Evolutionary conservation across 2,113 vertebrate genomes (phyloP), one percentile per base, ranked within the genome.

Genomic region (Pachycephala philippinensis): DNA sequence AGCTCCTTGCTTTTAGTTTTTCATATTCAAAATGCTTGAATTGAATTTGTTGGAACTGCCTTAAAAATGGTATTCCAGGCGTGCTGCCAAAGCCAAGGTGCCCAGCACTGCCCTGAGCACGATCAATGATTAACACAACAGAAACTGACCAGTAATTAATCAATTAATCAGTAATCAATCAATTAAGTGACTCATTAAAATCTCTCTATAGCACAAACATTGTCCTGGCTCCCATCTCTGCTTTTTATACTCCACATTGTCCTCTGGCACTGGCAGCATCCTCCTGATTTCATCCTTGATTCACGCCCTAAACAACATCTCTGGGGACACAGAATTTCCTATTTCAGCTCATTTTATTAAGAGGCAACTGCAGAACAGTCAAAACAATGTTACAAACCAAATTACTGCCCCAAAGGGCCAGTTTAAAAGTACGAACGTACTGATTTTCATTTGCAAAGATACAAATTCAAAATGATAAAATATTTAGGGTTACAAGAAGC

Each of bases 391-490:
- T 12, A 61, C 20, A 37, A 53, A 56, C 23, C 22, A 57, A 79
- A 70, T 35, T 13, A 45, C 30, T 66, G 44, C 56, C 50, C 30
- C 4, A 47, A 83, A 88, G 40, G 59, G 57, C 5, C 47, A 14
- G 10, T 35, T 60, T 50, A 4, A 44, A 64, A 57, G 53, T 3
- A 45, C 0, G 4, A 61, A 56, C 1, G 2, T 1, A 2, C 8
- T 0, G 2, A n/a, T 49, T 85, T 60, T 70, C 23, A 40, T 44
- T 59, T 21, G 33, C 50, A 50, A 75, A 59, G 59, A 77, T 6
- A 63, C 63, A 82, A 90, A 33, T 9, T 10, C 27, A 47, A 44
- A 65, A 30, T 7, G 2, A n/a, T 47, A 35, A 78, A 80, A 75
- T 42, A 44, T 52, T 83, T 47, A 10, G 21, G 57, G 37, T 23